A percentile compares a stretch with the other conserved stretches of the same genome.
Evolutionary conservation across 2,888 invertebrate species (phyloP).

Genomic region (Amphimallon solstitiale): DNA sequence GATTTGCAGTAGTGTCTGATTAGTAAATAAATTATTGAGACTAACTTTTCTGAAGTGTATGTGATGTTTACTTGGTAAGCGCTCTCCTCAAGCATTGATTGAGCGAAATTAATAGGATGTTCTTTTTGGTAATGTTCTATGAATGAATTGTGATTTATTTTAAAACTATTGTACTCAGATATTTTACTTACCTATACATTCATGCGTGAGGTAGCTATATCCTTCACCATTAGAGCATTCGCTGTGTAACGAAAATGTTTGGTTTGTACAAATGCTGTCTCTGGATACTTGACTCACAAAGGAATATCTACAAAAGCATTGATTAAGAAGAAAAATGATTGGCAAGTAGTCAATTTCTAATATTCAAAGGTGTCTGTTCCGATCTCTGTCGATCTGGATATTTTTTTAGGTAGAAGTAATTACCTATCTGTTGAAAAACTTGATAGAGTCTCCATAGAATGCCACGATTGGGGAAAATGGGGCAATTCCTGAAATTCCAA

Average conservation of each 20-base stretch:
- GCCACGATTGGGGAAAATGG: slow-evolving; percentile 43
- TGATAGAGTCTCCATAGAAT: slow-evolving; percentile 40
- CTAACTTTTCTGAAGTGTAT: slow-evolving; percentile 56
- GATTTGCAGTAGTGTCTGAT: not conserved
- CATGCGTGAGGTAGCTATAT: slow-evolving; percentile 39
- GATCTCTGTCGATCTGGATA: too few species aligned
- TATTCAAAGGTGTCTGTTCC: too few species aligned
- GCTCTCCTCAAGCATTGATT: slow-evolving; percentile 57
- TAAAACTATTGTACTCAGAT: not conserved
- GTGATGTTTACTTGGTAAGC: slow-evolving; percentile 57
- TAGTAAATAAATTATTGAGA: not conserved
- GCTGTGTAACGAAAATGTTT: slow-evolving; percentile 27
- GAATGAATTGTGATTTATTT: slow-evolving; percentile 5
- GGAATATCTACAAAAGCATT: slow-evolving; percentile 32
- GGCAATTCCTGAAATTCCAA: slow-evolving; percentile 56
- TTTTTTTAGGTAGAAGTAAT: too few species aligned
- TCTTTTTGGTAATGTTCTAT: slow-evolving; percentile 56
- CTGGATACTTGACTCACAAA: slow-evolving; percentile 25
- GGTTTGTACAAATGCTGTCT: slow-evolving; percentile 32
- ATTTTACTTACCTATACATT: slow-evolving; percentile 41
- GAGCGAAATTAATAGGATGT: slow-evolving; percentile 55
- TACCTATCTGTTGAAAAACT: slow-evolving; percentile 34
- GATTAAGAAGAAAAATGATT: too few species aligned
- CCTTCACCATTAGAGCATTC: slow-evolving; percentile 30
- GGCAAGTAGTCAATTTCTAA: too few species aligned